phyloP scores from a whole-genome alignment of 2,888 invertebrate genomes.

The Hoplodrina ambigua region DNA sequence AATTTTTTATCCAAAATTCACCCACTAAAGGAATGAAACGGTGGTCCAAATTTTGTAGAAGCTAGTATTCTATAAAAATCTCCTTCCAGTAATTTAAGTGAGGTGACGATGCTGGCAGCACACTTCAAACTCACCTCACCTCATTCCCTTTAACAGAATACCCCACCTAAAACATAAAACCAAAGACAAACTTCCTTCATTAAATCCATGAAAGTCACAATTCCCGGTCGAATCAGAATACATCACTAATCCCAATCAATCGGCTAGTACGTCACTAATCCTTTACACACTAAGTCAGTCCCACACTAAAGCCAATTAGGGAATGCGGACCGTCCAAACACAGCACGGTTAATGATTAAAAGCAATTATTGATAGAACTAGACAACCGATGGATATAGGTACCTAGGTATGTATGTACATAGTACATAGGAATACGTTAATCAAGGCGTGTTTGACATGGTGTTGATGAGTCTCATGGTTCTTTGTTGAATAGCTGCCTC shows the following conservation, averaged over 20 bases:
- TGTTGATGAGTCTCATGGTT: not conserved
- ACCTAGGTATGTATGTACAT: conserved; percentile 20
- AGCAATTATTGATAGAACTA: conserved; percentile 74
- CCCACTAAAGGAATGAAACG: too few relatives aligned
- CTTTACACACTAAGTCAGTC: conserved; percentile 62
- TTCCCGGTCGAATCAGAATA: conserved; percentile 8
- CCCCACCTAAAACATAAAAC: not conserved
- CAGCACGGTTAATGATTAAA: conserved; percentile 72
- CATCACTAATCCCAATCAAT: conserved; percentile 51
- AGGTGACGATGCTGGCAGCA: too few relatives aligned
- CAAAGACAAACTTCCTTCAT: not conserved
- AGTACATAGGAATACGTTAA: conserved; percentile 48
- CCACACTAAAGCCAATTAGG: conserved; percentile 66
- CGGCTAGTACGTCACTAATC: conserved; percentile 57
- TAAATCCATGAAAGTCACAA: conserved; percentile 14
- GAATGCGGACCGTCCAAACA: conserved; percentile 68
- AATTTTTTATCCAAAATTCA: too few relatives aligned
- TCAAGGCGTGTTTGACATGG: conserved; percentile 29
- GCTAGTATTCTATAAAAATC: too few relatives aligned
- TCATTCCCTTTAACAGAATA: too few relatives aligned
- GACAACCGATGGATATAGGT: conserved; percentile 45
- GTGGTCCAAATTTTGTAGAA: too few relatives aligned
- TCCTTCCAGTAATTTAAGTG: too few relatives aligned
- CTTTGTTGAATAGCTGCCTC: not conserved
- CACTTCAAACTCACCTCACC: too few relatives aligned